phyloP scores from a whole-genome alignment of 2,797 vertebrate genomes.

The Gila robusta region DNA sequence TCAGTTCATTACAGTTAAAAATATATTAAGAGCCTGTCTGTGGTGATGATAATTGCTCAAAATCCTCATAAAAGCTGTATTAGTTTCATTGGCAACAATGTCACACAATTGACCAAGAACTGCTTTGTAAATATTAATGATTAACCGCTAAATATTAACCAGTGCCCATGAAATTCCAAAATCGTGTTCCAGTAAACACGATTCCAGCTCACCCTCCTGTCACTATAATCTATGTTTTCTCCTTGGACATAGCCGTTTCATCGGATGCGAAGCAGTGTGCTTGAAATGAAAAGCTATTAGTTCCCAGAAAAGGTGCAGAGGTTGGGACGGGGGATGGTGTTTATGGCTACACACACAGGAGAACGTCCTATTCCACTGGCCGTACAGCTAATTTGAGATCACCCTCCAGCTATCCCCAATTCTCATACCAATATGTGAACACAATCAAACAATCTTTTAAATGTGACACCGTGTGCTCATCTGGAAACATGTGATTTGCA shows the following conservation, averaged over 20 bases:
- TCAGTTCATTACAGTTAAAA: background rate
- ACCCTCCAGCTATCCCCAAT: conserved; percentile 45
- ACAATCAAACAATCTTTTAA: conserved; percentile 51
- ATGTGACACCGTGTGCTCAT: conserved; percentile 38
- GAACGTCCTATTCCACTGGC: conserved; percentile 5
- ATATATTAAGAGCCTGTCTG: background rate
- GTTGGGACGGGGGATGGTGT: background rate
- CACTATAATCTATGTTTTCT: conserved; percentile 14
- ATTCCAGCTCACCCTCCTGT: conserved; percentile 22
- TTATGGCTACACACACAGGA: conserved; percentile 14
- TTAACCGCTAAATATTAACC: background rate
- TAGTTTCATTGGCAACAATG: background rate
- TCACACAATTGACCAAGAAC: background rate
- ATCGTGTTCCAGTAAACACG: background rate
- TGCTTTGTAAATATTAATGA: background rate
- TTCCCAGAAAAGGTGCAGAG: conserved; percentile 6
- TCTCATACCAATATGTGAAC: conserved; percentile 53
- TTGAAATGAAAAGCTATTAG: conserved; percentile 27
- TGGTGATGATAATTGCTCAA: background rate
- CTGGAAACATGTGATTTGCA: conserved; percentile 56
- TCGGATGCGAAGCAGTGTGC: conserved; percentile 12
- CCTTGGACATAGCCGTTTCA: background rate
- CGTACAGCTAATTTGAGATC: conserved; percentile 44
- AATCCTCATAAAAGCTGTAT: background rate
- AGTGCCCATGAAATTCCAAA: conserved; percentile 1